These are phyloP conservation scores for Heterochromis multidens DNA, from an alignment of 2,113 vertebrate species.

Conservation along the genomic window DNA sequence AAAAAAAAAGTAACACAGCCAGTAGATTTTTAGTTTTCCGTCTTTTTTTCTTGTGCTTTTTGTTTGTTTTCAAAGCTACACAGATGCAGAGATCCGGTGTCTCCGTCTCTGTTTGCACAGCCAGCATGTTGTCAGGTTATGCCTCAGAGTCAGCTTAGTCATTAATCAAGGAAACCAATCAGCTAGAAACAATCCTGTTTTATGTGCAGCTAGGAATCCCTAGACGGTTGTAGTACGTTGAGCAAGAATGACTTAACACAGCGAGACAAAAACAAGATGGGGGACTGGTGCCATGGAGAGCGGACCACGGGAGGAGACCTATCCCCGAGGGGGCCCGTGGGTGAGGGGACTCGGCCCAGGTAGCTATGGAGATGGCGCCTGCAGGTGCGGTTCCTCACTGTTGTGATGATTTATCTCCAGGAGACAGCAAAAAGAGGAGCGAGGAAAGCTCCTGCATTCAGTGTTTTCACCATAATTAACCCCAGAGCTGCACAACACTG, in stretches of 20 bases:
- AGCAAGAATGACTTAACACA: slow-evolving; percentile 57
- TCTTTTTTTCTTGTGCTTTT: slow-evolving; percentile 71
- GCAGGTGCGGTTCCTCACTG: slow-evolving; percentile 33
- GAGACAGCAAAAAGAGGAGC: not conserved
- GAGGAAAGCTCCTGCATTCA: not conserved
- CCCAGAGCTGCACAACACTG: not conserved
- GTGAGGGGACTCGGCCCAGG: slow-evolving; percentile 29
- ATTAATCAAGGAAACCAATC: not conserved
- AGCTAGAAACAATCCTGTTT: slow-evolving; percentile 18
- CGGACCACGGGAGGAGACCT: slow-evolving; percentile 45
- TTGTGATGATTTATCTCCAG: slow-evolving; percentile 38
- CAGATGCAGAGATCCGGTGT: slow-evolving; percentile 12
- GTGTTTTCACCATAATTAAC: not conserved
- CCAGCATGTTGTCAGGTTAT: slow-evolving; percentile 15
- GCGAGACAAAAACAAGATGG: slow-evolving; percentile 65
- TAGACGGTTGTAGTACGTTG: not conserved
- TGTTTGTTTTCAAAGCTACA: slow-evolving; percentile 59
- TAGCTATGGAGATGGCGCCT: slow-evolving; percentile 55
- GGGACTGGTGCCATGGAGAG: slow-evolving; percentile 58
- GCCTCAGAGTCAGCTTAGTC: not conserved
- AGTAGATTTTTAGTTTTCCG: slow-evolving; percentile 51
- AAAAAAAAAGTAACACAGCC: slow-evolving; percentile 44
- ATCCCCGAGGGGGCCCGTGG: slow-evolving; percentile 42
- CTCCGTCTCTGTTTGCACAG: slow-evolving; percentile 35
- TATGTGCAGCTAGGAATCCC: slow-evolving; percentile 28